A percentile compares a stretch with the other conserved stretches of the same genome.
Conservation (phyloP, 2,888 invertebrate species). For the Leptopilina syphax region DNA sequence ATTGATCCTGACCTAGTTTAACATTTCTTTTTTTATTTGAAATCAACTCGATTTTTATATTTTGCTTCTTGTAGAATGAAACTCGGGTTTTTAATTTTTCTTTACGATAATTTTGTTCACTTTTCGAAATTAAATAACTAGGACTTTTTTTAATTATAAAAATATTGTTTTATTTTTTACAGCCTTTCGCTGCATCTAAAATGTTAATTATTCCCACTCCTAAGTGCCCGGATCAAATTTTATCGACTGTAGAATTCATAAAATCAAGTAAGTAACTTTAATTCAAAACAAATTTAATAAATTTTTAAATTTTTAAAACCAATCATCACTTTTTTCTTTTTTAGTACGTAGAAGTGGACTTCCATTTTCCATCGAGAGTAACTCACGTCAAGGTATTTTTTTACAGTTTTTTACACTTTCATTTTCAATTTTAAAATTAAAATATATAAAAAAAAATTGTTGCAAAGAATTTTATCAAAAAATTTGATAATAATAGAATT, state of each 20-base stretch:
- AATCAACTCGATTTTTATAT: background rate
- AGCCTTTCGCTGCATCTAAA: conserved; percentile 41
- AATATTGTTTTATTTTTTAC: conserved; percentile 40
- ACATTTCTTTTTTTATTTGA: background rate
- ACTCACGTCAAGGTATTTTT: conserved; percentile 30
- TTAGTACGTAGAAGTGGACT: conserved; percentile 23
- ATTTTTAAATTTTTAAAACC: too few species aligned
- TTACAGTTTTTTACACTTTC: background rate
- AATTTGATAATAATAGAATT: too few species aligned
- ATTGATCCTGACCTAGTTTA: conserved; percentile 26
- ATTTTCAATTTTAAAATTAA: background rate
- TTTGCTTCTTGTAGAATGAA: background rate
- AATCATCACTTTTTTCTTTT: background rate
- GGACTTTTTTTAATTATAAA: background rate
- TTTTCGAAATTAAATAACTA: background rate
- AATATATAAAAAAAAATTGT: too few species aligned
- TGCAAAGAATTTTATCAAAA: too few species aligned
- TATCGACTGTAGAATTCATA: conserved; percentile 43
- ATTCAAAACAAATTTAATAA: background rate
- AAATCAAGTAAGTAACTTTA: conserved; percentile 48
- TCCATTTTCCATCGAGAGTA: conserved; percentile 33
- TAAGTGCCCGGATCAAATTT: conserved; percentile 44
- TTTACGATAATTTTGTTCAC: background rate
- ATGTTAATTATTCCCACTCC: conserved; percentile 43
- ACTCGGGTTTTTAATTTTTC: background rate